phyloP scores from a whole-genome alignment of 2,797 vertebrate genomes.

The Sparus aurata region DNA sequence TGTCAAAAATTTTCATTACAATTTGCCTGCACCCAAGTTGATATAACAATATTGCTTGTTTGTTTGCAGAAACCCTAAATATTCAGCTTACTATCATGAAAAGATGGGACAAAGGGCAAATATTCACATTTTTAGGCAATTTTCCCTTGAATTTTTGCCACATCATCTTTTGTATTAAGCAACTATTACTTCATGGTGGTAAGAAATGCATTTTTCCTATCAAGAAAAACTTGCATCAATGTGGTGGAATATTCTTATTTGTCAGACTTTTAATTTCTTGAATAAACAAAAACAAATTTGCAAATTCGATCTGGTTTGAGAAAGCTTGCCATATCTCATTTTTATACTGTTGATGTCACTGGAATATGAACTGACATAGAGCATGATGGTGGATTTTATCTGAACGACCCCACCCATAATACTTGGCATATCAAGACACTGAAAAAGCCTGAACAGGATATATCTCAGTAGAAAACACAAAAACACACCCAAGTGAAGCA shows the following conservation, averaged over 20 bases:
- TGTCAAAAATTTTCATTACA: neutral
- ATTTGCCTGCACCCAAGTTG: neutral
- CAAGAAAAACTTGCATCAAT: neutral
- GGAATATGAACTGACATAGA: neutral
- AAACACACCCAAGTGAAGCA: constrained; percentile 35
- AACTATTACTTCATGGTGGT: neutral
- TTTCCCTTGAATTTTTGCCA: neutral
- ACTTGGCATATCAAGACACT: neutral
- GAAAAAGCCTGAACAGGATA: neutral
- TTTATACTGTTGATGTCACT: neutral
- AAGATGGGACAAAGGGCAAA: neutral
- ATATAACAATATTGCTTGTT: neutral
- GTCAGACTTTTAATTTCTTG: neutral
- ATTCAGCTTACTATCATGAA: neutral
- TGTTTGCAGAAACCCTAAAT: neutral
- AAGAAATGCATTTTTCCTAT: too few species aligned
- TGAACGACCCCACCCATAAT: neutral
- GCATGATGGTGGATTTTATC: neutral
- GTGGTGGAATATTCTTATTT: too few species aligned
- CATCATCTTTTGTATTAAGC: neutral
- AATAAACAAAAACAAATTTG: neutral
- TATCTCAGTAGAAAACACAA: constrained; percentile 19
- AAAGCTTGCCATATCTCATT: neutral
- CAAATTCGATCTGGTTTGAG: too few species aligned
- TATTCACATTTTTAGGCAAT: neutral